Base-by-base conservation (phyloP, 2,888 invertebrate species). In the Rambutsinella grinnellia region DNA sequence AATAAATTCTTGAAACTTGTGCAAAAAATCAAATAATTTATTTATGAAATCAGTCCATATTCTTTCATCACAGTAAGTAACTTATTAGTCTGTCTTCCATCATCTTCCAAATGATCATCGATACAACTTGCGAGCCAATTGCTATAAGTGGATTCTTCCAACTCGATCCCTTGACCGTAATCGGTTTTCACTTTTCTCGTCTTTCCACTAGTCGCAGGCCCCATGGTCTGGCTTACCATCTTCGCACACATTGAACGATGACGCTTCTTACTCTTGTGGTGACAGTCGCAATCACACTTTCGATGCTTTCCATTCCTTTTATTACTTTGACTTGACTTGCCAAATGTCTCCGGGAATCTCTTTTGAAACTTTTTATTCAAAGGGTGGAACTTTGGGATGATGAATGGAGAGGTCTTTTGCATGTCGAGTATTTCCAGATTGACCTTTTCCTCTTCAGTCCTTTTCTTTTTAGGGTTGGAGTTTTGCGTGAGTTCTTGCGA, bases 131-230 rank as follows among this genome's bases (percentile, higher is more conserved):
- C 58, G 2, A 58, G 21, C 58, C 58, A 58, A 19, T 58, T 58
- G 2, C 13, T 36, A 36, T 26, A 58, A 8, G 58, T 58, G 44
- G n/a, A 26, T 17, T 58, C 58, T 57, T 57, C 58, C 2, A 58
- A 2, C 10, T 36, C 36, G 21, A 58, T 58, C 36, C 58, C 58
- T 13, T 27, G 8, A 6, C 53, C 53, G 21, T 19, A 53, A 3
- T 21, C 21, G 10, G 21, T 19, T 5, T 6, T 19, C 3, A 53
- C 53, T 19, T 21, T n/a, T 8, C 13, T 2, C 19, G 53, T 21
- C 17, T 19, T 2, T 13, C 13, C 13, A 8, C 36, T 13, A 13
- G 36, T 13, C 13, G 36, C 36, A 36, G 36, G 13, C 17, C 13
- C 15, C 3, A 13, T 26, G 15, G 3, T 49, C 26, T 56, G 54